Percentiles rank a stretch among this genome's conserved stretches.
phyloP scores from a whole-genome alignment of 2,888 invertebrate genomes.

The Leucania comma region DNA sequence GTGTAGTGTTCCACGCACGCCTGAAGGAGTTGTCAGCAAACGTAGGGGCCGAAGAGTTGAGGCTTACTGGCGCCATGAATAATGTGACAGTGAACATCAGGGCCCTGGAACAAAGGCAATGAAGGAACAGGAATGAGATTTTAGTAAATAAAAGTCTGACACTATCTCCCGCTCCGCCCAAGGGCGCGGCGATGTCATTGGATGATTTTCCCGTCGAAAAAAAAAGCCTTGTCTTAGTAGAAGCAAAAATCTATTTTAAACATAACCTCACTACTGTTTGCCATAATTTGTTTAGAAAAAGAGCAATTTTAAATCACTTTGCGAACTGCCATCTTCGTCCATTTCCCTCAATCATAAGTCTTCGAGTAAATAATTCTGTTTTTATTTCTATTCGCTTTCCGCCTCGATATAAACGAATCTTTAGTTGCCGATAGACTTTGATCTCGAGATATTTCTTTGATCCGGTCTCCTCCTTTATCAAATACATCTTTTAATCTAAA shows the following conservation, averaged over 20 bases:
- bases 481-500: slow-evolving; percentile 42
- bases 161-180: no score
- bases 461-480: slow-evolving; percentile 36
- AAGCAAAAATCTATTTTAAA: neutral
- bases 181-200: no score
- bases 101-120: no score
- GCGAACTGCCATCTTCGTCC: slow-evolving; percentile 42
- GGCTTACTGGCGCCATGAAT: no score
- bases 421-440: slow-evolving; percentile 50
- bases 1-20: no score
- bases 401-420: slow-evolving; percentile 44
- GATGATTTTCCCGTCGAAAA: neutral
- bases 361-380: slow-evolving; percentile 45
- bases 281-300: slow-evolving; percentile 29
- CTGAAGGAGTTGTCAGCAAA: no score
- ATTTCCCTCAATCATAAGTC: slow-evolving; percentile 57
- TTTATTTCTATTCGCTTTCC: slow-evolving; percentile 47
- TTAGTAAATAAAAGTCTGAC: no score
- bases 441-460: slow-evolving; percentile 62
- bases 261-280: slow-evolving; percentile 3
- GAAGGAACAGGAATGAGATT: no score
- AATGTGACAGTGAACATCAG: no score
- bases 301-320: slow-evolving; percentile 48
- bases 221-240: neutral
- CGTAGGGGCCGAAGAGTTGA: no score